phyloP scores from a whole-genome alignment of 92 coral and sea anemone genomes.

The Micromussa lordhowensis region DNA sequence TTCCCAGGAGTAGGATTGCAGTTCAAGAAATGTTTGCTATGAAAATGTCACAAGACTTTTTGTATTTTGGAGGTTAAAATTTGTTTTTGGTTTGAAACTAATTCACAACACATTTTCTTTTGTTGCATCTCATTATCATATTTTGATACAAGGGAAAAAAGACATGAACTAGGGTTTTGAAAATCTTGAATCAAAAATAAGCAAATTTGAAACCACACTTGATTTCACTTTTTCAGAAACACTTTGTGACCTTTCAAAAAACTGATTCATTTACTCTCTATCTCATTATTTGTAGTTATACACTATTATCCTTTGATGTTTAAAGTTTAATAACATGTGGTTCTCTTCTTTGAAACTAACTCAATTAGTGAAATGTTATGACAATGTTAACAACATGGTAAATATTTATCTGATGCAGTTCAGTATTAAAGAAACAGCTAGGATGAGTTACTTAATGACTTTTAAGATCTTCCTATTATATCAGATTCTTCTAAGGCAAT shows the following conservation, averaged over 20 bases:
- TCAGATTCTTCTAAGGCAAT: background rate
- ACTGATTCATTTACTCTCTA: constrained; percentile 2
- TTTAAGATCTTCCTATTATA: background rate
- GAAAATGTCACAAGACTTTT: no score
- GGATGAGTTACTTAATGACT: background rate
- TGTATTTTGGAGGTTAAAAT: background rate
- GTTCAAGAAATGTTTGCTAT: no score
- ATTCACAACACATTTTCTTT: background rate
- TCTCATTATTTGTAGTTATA: background rate
- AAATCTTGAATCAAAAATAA: background rate
- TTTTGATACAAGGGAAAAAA: background rate
- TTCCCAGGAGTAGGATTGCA: no score
- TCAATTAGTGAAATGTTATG: background rate
- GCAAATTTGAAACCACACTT: background rate
- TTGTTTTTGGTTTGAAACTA: background rate
- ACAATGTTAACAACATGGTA: background rate
- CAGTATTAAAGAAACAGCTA: background rate
- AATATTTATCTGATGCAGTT: background rate
- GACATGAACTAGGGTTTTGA: background rate
- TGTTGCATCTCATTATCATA: background rate
- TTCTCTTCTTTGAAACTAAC: background rate
- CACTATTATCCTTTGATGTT: background rate
- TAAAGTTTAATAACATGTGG: constrained; percentile 35
- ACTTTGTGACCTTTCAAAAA: background rate
- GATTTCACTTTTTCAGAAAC: background rate